phyloP scores from a whole-genome alignment of 1,140 invertebrate species.

The Caenorhabditis latens region DNA sequence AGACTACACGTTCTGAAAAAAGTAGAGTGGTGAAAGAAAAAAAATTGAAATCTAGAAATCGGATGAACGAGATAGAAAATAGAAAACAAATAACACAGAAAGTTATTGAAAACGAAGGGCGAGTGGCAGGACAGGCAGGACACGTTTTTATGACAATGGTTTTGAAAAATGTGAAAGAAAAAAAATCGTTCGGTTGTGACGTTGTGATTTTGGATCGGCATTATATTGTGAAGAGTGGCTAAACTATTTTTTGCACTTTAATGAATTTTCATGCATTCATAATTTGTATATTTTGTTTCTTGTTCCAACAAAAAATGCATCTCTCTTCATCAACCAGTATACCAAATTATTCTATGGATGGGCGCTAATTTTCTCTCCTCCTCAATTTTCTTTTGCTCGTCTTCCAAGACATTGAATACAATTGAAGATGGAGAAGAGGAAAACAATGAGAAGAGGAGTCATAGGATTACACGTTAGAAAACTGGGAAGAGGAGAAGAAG shows the following conservation, averaged over 20 bases:
- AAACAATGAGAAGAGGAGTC: not conserved
- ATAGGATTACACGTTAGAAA: not conserved
- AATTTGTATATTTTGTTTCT: not conserved
- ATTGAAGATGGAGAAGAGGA: not conserved
- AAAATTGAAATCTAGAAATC: not conserved
- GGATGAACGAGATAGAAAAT: not conserved
- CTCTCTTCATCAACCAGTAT: not conserved
- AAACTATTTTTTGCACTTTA: no score
- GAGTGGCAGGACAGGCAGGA: no score
- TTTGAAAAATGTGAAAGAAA: no score
- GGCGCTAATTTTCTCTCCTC: conserved; percentile 51
- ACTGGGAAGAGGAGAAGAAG: not conserved
- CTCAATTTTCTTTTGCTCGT: not conserved
- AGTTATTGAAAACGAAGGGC: no score
- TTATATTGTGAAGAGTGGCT: no score
- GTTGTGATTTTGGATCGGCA: no score
- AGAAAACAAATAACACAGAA: not conserved
- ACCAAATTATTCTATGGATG: conserved; percentile 13
- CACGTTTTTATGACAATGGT: no score
- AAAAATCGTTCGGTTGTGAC: no score
- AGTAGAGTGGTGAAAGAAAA: not conserved
- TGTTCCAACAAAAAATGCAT: not conserved
- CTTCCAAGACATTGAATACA: not conserved
- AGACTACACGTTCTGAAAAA: conserved; percentile 27
- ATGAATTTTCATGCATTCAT: no score